Conservation (phyloP, 2,888 invertebrate species). For the Cephus sareptanus region DNA sequence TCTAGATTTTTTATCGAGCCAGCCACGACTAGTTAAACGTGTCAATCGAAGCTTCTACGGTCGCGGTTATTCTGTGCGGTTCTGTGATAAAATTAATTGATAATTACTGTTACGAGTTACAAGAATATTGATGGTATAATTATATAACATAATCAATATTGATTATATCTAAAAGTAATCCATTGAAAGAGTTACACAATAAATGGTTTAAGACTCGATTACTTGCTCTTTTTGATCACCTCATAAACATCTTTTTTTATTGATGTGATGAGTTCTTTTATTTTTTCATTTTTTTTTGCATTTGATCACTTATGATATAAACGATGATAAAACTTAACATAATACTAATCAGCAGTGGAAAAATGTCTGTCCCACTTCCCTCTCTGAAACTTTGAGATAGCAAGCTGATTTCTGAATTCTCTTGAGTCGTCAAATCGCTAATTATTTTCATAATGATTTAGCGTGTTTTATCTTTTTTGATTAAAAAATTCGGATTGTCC, state of each 20-base stretch:
- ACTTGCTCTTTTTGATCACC: background rate
- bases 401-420: background rate
- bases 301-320: background rate
- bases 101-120: background rate
- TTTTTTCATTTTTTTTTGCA: background rate
- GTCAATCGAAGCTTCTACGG: background rate
- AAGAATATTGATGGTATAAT: background rate
- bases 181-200: background rate
- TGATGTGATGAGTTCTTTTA: background rate
- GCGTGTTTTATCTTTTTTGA: background rate
- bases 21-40: background rate
- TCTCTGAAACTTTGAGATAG: background rate
- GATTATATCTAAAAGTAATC: background rate
- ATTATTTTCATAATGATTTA: background rate
- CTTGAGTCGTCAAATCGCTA: background rate
- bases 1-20: background rate
- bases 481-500: constrained; percentile 70
- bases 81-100: background rate
- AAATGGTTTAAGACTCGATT: background rate
- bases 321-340: background rate
- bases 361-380: background rate
- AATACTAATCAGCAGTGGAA: background rate
- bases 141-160: background rate
- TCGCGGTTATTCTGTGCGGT: background rate
- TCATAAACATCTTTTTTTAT: background rate